A percentile compares a stretch with the other conserved stretches of the same genome.
phyloP scores from a whole-genome alignment of 2,113 vertebrate genomes.

The Dinomys branickii region DNA sequence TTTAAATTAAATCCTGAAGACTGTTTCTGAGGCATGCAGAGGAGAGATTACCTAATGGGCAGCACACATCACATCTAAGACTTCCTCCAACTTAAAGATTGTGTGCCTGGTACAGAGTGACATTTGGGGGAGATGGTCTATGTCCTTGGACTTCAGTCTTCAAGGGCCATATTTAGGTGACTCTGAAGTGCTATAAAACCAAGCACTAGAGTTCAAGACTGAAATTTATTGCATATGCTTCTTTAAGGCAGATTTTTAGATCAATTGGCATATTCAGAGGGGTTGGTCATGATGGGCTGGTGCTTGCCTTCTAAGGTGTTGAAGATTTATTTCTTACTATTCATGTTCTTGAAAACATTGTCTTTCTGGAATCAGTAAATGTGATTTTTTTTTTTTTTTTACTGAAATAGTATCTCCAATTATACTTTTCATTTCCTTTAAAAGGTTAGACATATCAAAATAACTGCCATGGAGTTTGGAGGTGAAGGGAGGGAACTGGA shows the following conservation, averaged over 20 bases:
- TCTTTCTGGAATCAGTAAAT: conserved; percentile 2
- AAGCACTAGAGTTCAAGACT: neutral
- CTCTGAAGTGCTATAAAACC: neutral
- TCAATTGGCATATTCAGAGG: neutral
- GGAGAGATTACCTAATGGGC: neutral
- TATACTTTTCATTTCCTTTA: conserved; percentile 30
- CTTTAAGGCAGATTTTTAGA: conserved; percentile 1
- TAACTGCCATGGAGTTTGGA: neutral
- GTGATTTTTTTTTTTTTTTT: neutral
- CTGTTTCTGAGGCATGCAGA: neutral
- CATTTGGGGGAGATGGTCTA: neutral
- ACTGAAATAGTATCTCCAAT: conserved; percentile 20
- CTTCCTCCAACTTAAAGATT: neutral
- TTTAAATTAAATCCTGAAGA: conserved; percentile 25
- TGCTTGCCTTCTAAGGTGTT: neutral
- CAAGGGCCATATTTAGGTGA: neutral
- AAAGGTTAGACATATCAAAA: neutral
- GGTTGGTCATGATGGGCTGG: neutral
- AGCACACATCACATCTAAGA: neutral
- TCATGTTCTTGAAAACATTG: neutral
- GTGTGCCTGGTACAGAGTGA: neutral
- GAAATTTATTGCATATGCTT: neutral
- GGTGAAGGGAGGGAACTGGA: neutral
- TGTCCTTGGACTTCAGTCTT: neutral
- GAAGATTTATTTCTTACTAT: neutral